Evolutionary conservation across 2,113 vertebrate species (phyloP).

Genomic region (Brachypteracias leptosomus): DNA sequence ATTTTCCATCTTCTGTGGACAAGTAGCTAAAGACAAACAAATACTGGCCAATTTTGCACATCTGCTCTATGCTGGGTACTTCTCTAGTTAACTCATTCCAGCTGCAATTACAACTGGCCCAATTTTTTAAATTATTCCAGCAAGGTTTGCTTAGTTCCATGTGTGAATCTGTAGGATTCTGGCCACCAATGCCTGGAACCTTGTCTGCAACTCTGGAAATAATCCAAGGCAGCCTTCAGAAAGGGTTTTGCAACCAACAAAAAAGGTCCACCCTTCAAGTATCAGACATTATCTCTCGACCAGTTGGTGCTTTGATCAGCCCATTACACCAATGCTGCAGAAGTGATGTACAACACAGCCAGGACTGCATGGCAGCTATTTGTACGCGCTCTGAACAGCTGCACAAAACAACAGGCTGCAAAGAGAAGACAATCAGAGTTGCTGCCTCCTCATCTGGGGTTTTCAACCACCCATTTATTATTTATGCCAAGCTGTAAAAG

Average conservation of each 20-base stretch:
- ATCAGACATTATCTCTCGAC: neutral
- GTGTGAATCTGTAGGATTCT: neutral
- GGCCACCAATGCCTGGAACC: neutral
- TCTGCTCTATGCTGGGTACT: neutral
- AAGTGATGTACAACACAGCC: neutral
- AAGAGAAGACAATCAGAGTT: neutral
- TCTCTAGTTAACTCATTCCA: neutral
- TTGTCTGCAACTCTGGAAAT: neutral
- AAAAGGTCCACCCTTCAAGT: neutral
- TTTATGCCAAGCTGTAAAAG: neutral
- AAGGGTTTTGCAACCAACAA: neutral
- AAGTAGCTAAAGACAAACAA: neutral
- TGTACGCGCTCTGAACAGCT: neutral
- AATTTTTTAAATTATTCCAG: neutral
- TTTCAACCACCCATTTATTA: constrained; percentile 13
- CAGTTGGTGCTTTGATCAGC: constrained; percentile 6
- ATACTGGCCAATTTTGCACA: neutral
- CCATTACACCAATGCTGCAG: neutral
- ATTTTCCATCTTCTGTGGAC: neutral
- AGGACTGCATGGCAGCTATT: neutral
- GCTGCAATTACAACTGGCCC: neutral
- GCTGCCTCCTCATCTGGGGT: neutral
- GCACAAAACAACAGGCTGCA: neutral
- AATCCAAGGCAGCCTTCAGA: neutral
- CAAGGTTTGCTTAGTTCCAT: neutral